phyloP scores from a whole-genome alignment of 2,888 invertebrate species.

The Tinea pellionella region DNA sequence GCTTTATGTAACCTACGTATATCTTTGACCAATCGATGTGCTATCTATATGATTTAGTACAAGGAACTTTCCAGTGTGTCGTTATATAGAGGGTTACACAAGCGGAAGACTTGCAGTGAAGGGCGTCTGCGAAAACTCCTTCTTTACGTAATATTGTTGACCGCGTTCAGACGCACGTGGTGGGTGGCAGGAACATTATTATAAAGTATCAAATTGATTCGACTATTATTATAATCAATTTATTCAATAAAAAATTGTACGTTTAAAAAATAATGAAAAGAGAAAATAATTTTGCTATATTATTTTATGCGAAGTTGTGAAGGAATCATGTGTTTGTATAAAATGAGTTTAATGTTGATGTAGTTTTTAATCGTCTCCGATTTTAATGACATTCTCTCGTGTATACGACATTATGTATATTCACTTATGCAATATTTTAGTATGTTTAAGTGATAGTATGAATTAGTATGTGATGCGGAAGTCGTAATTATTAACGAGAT shows the following conservation, averaged over 20 bases:
- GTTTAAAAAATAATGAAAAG: too few species aligned
- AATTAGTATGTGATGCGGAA: not conserved
- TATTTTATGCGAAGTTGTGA: too few species aligned
- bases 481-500: not conserved
- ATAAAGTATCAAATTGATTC: not conserved
- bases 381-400: not conserved
- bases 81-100: slow-evolving; percentile 6
- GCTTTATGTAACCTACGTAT: too few species aligned
- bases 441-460: not conserved
- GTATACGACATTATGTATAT: not conserved
- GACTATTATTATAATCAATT: too few species aligned
- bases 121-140: slow-evolving; percentile 1
- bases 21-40: too few species aligned
- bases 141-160: not conserved
- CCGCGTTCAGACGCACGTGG: not conserved
- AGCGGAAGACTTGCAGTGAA: slow-evolving; percentile 11
- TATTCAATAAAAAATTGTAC: too few species aligned
- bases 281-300: too few species aligned
- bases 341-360: too few species aligned
- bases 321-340: too few species aligned
- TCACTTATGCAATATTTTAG: not conserved
- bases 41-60: not conserved
- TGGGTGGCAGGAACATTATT: not conserved
- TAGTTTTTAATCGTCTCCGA: too few species aligned
- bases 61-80: slow-evolving; percentile 2